These are phyloP conservation scores for Acanthosoma haemorrhoidale DNA, from an alignment of 2,888 invertebrate genomes.

Conservation along the genomic window DNA sequence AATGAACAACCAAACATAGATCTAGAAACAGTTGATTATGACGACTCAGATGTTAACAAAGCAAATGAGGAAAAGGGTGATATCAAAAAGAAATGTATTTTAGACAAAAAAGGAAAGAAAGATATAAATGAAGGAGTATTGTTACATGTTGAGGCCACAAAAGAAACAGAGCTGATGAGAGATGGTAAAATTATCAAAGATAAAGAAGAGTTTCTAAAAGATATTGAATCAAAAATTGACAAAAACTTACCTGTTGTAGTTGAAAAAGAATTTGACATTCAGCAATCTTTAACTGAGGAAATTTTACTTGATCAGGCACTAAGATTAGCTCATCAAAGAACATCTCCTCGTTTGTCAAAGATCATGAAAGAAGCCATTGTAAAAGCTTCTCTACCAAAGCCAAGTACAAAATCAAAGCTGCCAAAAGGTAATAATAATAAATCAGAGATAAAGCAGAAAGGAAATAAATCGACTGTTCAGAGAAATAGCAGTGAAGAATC, in stretches of 20 bases:
- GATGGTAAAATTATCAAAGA: conserved; percentile 24
- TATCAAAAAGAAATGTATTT: not conserved
- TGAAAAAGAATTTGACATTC: conserved; percentile 27
- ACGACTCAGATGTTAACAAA: not conserved
- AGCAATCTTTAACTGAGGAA: conserved; percentile 26
- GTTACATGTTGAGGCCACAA: conserved; percentile 15
- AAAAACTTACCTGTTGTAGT: conserved; percentile 9
- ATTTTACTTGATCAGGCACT: conserved; percentile 25
- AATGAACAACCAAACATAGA: not conserved
- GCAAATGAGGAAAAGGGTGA: not conserved
- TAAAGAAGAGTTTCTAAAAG: conserved; percentile 16
- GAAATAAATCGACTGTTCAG: not conserved
- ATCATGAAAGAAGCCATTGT: not conserved
- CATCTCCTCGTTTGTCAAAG: conserved; percentile 20
- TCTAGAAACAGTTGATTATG: not conserved
- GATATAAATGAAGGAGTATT: conserved; percentile 23
- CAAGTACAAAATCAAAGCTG: not conserved
- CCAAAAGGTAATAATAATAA: not conserved
- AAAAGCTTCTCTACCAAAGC: not conserved
- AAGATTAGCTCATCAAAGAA: conserved; percentile 14
- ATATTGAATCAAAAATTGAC: conserved; percentile 22
- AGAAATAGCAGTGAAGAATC: not conserved
- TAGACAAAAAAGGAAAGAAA: conserved; percentile 17
- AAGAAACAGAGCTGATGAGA: conserved; percentile 14
- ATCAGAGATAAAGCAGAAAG: not conserved